Evolutionary conservation across 2,797 vertebrate genomes (phyloP).

Genomic region (Calcarius lapponicus): DNA sequence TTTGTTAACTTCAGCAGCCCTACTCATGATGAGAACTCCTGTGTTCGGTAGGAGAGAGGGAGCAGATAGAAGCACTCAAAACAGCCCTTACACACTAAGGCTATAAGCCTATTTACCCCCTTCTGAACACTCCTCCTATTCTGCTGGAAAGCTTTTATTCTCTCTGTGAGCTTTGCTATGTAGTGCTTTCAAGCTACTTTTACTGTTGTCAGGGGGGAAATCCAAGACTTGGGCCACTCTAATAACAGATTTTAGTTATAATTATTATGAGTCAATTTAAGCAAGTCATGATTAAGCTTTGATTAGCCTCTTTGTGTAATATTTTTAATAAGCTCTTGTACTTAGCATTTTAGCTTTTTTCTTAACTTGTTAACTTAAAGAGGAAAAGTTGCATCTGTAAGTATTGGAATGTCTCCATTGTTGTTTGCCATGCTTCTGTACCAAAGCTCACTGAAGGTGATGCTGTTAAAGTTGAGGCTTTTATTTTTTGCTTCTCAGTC

Average conservation of each 20-base stretch:
- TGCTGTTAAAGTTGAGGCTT: background rate
- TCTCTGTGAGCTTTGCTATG: background rate
- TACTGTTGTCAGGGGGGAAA: background rate
- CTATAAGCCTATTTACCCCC: background rate
- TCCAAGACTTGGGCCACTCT: background rate
- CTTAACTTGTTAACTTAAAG: background rate
- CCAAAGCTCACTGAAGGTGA: background rate
- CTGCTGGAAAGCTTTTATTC: background rate
- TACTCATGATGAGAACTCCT: rapidly evolving
- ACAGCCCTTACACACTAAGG: background rate
- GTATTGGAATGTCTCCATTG: background rate
- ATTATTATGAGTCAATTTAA: background rate
- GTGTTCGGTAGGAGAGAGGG: background rate
- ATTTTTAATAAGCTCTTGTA: background rate
- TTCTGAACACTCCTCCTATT: background rate
- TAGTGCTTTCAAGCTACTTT: background rate
- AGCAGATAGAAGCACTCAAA: background rate
- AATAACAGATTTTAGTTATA: background rate
- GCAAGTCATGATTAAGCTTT: background rate
- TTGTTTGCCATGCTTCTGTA: background rate
- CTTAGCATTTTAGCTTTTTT: background rate
- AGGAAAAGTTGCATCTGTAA: background rate
- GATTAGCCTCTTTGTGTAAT: background rate
- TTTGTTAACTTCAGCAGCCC: rapidly evolving
- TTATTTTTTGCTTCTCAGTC: background rate